Evolutionary conservation across 1,140 invertebrate species (phyloP), one percentile per base, ranked within the genome.

Genomic region (Drosophila quadrilineata): DNA sequence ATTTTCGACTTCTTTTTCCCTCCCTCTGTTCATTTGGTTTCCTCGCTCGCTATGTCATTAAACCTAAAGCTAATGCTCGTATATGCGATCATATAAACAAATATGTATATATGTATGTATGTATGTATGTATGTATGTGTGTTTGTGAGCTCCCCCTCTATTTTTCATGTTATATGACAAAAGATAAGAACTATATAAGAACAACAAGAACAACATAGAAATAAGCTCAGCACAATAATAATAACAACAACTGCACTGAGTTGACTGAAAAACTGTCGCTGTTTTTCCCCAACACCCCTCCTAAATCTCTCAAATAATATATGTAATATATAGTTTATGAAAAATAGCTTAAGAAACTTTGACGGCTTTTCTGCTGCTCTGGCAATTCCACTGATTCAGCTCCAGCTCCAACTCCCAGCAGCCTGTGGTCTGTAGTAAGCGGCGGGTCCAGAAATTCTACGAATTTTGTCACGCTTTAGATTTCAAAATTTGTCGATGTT

Each of bases 401-500:
- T n/a, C 24, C 33, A 35, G 10, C n/a, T 21, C 10, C 1, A 14
- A n/a, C 53, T 33, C 6, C 24, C 24, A 29, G 29, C 22, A 52
- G 59, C 41, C 28, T 28, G 38, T 16, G 26, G 48, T 46, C 45
- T 40, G n/a, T n/a, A n/a, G n/a, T n/a, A n/a, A 52, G 63, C 19
- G n/a, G 35, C 26, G 26, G 19, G 31, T 62, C 21, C 16, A 36
- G 21, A 50, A 65, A 62, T 84, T 84, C 77, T 67, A 71, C 70
- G 77, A 84, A 84, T 77, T 50, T 84, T 85, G 74, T 84, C 79
- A 84, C 74, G 79, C 77, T 85, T 82, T 84, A 49, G 69, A 84
- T 84, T 84, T 85, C 77, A 84, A 71, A 84, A 52, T 84, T 71
- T 85, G 77, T 85, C 71, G 77, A 85, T 82, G 77, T 70, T 85